Base-by-base conservation (phyloP, 2,888 invertebrate genomes). In the Xylophagus ater region DNA sequence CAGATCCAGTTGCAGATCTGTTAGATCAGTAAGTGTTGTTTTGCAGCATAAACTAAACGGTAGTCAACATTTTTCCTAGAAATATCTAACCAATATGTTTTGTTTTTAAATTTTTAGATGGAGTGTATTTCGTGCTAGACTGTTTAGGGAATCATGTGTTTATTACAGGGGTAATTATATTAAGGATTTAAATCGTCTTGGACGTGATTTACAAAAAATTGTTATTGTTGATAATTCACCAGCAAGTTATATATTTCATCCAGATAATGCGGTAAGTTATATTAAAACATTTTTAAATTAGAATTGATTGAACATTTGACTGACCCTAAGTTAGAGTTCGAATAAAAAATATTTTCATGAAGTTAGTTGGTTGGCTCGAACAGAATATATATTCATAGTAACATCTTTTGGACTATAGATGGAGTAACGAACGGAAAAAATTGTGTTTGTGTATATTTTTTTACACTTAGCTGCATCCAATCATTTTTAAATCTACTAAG, bases 91-190 rank as follows among this genome's bases (percentile, higher is more conserved):
- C n/a, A n/a, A n/a, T n/a, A 32, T 19, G 30, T 44, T 9, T 17
- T 13, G 2, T 15, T 37, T 23, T 24, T 34, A 35, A 15, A 34
- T 12, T 47, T 58, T 2, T 60, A 84, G 86, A 70, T 93, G 94
- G 90, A 89, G 88, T 59, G 94, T 96, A 52, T 92, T 93, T 71
- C 79, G 90, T 59, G 83, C 89, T 54, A 80, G 98, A 58, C 73
- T 99, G 59, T 99, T 99, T 76, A 81, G 98, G 66, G 98, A 99
- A 76, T 94, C 97, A 54, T 99, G 98, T 73, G 97, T 97, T 67
- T 98, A 94, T 76, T 93, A 98, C 73, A 79, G 93, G 68, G 98
- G 98, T 55, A 99, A 97, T 73, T 99, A 98, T 72, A 97, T 99
- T 57, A 98, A 98, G 76, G 98, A 98, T 75, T 78, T 98, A 58